A percentile compares a stretch with the other conserved stretches of the same genome.
These are phyloP conservation scores for Microctenopoma stevenorrisi DNA, from an alignment of 2,797 vertebrate genomes.

Conservation along the genomic window DNA sequence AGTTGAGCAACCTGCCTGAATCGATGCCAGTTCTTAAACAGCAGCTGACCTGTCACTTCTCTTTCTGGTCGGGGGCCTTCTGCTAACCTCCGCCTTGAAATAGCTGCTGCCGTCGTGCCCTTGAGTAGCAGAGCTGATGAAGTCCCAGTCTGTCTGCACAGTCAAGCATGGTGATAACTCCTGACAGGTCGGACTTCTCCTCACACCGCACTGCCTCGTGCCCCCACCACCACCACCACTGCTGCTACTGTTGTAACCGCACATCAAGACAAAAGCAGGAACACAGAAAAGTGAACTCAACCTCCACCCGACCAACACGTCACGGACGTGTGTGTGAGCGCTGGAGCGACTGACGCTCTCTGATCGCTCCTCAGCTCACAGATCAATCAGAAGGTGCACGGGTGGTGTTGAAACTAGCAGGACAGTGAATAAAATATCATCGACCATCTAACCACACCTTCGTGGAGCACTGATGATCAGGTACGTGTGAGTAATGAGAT, in stretches of 20 bases:
- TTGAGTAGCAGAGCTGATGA: constrained; percentile 62
- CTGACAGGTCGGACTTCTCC: constrained; percentile 56
- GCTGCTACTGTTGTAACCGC: constrained; percentile 56
- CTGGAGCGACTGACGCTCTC: too few relatives aligned
- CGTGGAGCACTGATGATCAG: too few relatives aligned
- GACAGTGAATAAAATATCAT: too few relatives aligned
- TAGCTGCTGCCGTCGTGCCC: constrained; percentile 46
- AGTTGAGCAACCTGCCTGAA: constrained; percentile 26
- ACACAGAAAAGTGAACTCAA: too few relatives aligned
- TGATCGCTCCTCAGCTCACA: too few relatives aligned
- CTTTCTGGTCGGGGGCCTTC: constrained; percentile 58
- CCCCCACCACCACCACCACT: not conserved
- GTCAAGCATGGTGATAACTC: constrained; percentile 67
- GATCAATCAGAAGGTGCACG: too few relatives aligned
- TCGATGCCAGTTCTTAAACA: constrained; percentile 48
- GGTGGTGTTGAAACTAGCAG: too few relatives aligned
- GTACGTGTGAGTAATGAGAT: too few relatives aligned
- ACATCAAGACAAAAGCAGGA: too few relatives aligned
- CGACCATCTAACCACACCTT: too few relatives aligned
- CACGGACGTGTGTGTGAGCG: too few relatives aligned
- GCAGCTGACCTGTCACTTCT: constrained; percentile 38
- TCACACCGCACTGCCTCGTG: constrained; percentile 11
- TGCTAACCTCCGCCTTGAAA: constrained; percentile 66
- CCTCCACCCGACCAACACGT: too few relatives aligned
- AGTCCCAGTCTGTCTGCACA: constrained; percentile 63